Base-by-base conservation (phyloP, 2,113 vertebrate species). In the Hiodon alosoides region DNA sequence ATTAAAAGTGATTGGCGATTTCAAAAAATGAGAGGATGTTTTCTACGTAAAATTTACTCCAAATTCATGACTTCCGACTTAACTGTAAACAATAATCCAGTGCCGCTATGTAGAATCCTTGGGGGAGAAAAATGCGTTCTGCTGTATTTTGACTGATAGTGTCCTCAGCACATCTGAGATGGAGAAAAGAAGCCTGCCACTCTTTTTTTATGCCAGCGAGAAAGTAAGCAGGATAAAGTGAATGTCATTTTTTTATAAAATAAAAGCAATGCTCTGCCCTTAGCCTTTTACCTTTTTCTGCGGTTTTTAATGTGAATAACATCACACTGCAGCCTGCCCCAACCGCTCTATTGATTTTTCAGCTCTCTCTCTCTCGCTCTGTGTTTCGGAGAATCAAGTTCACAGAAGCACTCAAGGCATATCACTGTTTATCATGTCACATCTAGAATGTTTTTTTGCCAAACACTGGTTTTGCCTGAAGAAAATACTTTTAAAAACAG, bases 311-410 rank as follows among this genome's bases (percentile, higher is more conserved):
- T 11, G 14, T 80, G 66, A 79, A 54, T 3, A 14, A 50, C 8
- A 61, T 61, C 4, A 54, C 9, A 4, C 31, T 71, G 60, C 2
- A 14, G 73, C 3, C 67, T 77, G 77, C 75, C 75, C 69, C 69
- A 73, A 54, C 5, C 54, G 10, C 76, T 14, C 6, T 81, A 82
- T 85, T 51, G 82, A 88, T 86, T 53, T 47, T 6, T 47, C 71
- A 58, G 80, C 70, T 55, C 74, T 67, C 59, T 54, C 68, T 71
- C 55, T 48, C 3, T 73, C 31, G 75, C n/a, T n/a, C n/a, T 79
- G 70, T 81, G 54, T 75, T 67, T 84, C 47, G 73, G 71, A 80
- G 77, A 66, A 72, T 10, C 55, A 11, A 47, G 73, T 73, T 76
- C 78, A 67, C 55, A 72, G 11, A 51, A 67, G 53, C 65, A 75